Evolutionary conservation across 2,113 vertebrate species (phyloP).

Genomic region (Phaethon lepturus): DNA sequence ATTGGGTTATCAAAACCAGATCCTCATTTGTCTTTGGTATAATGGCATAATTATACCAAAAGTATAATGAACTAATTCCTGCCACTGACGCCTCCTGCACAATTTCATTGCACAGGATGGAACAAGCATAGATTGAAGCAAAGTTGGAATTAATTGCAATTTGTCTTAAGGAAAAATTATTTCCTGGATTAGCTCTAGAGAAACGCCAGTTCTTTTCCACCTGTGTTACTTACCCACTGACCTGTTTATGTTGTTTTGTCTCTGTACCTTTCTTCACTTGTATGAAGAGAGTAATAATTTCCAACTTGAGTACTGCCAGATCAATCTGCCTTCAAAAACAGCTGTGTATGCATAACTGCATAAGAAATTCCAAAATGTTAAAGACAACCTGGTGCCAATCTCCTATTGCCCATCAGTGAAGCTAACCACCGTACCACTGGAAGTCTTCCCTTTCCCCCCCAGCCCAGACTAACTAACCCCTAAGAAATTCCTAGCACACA

Average conservation of each 20-base stretch:
- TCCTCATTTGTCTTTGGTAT: not conserved
- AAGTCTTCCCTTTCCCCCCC: not conserved
- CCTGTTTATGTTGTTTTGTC: not conserved
- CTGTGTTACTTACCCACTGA: not conserved
- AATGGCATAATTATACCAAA: too few relatives aligned
- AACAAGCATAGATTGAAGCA: not conserved
- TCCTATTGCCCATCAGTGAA: not conserved
- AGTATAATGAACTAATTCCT: not conserved
- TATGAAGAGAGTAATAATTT: not conserved
- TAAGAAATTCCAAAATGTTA: not conserved
- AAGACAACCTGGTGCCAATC: not conserved
- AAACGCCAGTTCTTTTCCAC: not conserved
- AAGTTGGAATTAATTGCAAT: not conserved
- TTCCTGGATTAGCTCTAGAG: not conserved
- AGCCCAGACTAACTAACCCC: not conserved
- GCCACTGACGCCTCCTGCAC: not conserved
- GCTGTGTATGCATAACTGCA: accelerated
- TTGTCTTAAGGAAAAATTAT: not conserved
- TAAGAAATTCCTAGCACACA: not conserved
- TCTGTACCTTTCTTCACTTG: not conserved
- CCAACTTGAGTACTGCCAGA: not conserved
- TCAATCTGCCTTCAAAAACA: not conserved
- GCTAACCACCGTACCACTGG: not conserved
- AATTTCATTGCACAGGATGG: not conserved
- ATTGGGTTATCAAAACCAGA: not conserved